These are phyloP conservation scores for Micrasema longulum DNA, from an alignment of 1,140 invertebrate genomes.

Conservation along the genomic window DNA sequence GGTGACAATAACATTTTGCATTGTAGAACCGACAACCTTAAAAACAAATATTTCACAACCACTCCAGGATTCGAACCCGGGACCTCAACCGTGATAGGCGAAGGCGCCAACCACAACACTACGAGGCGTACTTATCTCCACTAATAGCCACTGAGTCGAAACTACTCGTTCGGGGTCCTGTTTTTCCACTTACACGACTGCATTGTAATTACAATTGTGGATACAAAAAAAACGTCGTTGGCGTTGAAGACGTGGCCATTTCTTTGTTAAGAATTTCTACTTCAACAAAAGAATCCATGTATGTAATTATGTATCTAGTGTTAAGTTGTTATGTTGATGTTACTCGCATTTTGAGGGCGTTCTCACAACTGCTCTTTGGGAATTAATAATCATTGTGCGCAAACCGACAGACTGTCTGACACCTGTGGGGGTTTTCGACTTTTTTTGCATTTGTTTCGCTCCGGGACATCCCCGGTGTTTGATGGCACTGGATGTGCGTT, in stretches of 20 bases:
- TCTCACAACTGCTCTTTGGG: conserved; percentile 44
- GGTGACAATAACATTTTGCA: too few species aligned
- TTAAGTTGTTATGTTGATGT: conserved; percentile 19
- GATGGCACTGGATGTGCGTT: too few species aligned
- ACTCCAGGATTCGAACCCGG: too few species aligned
- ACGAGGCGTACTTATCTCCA: too few species aligned
- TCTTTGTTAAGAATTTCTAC: neutral
- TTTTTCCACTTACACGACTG: neutral
- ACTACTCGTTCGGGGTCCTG: too few species aligned
- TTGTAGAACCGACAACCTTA: too few species aligned
- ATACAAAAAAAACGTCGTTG: neutral
- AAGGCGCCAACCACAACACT: too few species aligned
- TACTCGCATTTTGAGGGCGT: conserved; percentile 43
- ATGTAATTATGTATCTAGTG: conserved; percentile 1
- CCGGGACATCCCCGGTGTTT: neutral
- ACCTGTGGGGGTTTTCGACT: conserved; percentile 45
- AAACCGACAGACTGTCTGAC: conserved; percentile 33
- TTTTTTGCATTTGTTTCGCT: conserved; percentile 13
- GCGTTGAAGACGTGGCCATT: neutral
- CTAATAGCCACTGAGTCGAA: too few species aligned
- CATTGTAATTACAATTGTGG: neutral
- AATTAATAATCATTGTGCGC: conserved; percentile 40
- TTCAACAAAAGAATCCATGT: neutral
- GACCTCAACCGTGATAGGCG: too few species aligned
- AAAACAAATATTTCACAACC: too few species aligned